phyloP scores from a whole-genome alignment of 2,113 vertebrate genomes.

The Chrysemys picta region DNA sequence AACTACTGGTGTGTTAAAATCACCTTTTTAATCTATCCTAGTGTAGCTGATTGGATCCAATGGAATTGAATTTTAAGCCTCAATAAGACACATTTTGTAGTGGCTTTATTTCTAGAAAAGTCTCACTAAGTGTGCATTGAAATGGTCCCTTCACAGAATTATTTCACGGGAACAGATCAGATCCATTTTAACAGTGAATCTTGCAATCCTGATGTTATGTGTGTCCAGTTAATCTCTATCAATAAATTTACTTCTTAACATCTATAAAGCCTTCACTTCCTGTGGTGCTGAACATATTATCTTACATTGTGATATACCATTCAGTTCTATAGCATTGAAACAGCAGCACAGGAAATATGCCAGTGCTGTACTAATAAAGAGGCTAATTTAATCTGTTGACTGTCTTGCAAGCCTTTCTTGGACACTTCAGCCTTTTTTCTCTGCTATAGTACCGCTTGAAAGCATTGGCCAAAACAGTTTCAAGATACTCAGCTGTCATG shows the following conservation, averaged over 20 bases:
- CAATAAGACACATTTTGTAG: neutral
- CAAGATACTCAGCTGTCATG: neutral
- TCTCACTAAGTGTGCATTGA: no score
- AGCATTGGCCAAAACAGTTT: neutral
- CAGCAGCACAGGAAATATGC: neutral
- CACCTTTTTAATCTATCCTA: neutral
- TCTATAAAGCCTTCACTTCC: neutral
- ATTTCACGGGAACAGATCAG: neutral
- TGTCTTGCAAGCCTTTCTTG: neutral
- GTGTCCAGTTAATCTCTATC: neutral
- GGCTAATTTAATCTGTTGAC: neutral
- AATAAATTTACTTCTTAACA: neutral
- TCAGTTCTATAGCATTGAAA: neutral
- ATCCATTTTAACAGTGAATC: neutral
- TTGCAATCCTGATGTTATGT: neutral
- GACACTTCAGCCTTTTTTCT: neutral
- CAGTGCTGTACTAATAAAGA: neutral
- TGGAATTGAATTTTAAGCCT: neutral
- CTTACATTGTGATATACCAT: neutral
- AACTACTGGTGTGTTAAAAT: accelerated
- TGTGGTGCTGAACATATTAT: neutral
- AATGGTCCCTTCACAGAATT: neutral
- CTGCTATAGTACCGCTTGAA: neutral
- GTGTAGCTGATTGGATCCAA: neutral
- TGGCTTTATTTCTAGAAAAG: neutral